Percentiles rank a stretch among this genome's conserved stretches.
Conservation (phyloP, 1,140 invertebrate genomes). For the Ceratoteleas bidentatus region DNA sequence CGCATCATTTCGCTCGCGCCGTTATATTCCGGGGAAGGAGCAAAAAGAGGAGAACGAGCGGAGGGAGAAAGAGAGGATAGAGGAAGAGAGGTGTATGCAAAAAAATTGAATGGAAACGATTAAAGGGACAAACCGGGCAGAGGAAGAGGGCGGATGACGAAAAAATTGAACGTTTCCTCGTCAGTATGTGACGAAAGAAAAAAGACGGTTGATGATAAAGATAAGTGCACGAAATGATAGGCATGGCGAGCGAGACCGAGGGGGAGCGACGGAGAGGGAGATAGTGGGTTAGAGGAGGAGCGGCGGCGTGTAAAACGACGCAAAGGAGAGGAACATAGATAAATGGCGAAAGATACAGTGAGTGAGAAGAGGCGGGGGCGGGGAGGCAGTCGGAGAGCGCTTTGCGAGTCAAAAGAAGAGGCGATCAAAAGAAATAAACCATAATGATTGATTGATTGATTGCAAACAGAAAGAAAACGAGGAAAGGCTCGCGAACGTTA, state of each 20-base stretch:
- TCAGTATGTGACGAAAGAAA: slow-evolving; percentile 33
- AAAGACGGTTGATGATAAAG: slow-evolving; percentile 24
- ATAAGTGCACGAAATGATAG: slow-evolving; percentile 32
- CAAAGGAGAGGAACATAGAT: slow-evolving; percentile 23
- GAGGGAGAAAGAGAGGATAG: no score
- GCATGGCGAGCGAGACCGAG: no score
- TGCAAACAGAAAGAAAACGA: slow-evolving; percentile 46
- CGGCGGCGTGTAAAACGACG: slow-evolving; percentile 39
- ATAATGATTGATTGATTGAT: slow-evolving; percentile 53
- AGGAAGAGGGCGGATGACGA: not conserved
- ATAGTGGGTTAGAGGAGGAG: slow-evolving; percentile 19
- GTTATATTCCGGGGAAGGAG: no score
- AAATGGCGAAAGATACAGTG: slow-evolving; percentile 40
- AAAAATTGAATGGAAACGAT: no score
- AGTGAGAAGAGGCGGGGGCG: slow-evolving; percentile 1
- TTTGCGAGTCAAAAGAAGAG: slow-evolving; percentile 32
- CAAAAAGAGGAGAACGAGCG: no score
- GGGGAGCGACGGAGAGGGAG: slow-evolving; percentile 2
- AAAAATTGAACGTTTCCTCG: slow-evolving; percentile 19
- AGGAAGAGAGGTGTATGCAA: no score
- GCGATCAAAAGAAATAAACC: slow-evolving; percentile 48
- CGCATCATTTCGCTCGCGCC: no score
- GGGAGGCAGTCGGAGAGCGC: slow-evolving; percentile 13
- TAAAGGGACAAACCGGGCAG: no score
- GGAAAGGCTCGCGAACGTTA: slow-evolving; percentile 28